Evolutionary conservation across 2,888 invertebrate genomes (phyloP).

Genomic region (Aethes cnicana): DNA sequence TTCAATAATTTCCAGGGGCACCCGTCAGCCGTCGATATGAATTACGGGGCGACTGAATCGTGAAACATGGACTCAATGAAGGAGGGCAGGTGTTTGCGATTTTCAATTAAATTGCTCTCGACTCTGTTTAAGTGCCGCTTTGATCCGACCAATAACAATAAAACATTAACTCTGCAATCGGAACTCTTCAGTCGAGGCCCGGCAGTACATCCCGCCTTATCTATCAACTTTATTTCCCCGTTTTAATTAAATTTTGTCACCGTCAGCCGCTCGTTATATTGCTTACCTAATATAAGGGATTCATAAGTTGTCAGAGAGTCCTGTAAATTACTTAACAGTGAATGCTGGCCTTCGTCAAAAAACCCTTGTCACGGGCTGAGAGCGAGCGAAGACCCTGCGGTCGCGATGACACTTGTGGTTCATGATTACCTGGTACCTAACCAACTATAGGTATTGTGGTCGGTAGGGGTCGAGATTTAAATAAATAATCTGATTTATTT

Average conservation of each 20-base stretch:
- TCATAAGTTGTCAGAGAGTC: conserved; percentile 47
- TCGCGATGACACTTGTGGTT: conserved; percentile 49
- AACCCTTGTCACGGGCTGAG: conserved; percentile 66
- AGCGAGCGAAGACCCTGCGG: conserved; percentile 48
- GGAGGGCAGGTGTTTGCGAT: conserved; percentile 19
- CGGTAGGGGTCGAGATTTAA: conserved; percentile 10
- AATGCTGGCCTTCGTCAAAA: conserved; percentile 57
- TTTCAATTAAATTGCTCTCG: conserved; percentile 17
- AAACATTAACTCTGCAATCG: conserved; percentile 20
- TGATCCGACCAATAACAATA: conserved; percentile 32
- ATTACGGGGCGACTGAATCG: conserved; percentile 6
- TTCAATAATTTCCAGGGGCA: conserved; percentile 8
- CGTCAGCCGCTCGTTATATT: conserved; percentile 6
- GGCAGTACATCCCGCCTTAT: neutral
- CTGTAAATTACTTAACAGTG: conserved; percentile 57
- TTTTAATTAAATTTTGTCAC: conserved; percentile 21
- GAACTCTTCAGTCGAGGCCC: neutral
- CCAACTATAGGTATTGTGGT: conserved; percentile 19
- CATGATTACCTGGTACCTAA: conserved; percentile 45
- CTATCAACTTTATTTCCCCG: conserved; percentile 5
- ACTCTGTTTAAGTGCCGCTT: conserved; percentile 26
- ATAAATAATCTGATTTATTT: conserved; percentile 19
- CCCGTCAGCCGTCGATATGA: neutral
- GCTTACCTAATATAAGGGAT: conserved; percentile 46
- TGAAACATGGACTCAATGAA: conserved; percentile 20